phyloP scores from a whole-genome alignment of 2,113 vertebrate species.

The Cinclus cinclus region DNA sequence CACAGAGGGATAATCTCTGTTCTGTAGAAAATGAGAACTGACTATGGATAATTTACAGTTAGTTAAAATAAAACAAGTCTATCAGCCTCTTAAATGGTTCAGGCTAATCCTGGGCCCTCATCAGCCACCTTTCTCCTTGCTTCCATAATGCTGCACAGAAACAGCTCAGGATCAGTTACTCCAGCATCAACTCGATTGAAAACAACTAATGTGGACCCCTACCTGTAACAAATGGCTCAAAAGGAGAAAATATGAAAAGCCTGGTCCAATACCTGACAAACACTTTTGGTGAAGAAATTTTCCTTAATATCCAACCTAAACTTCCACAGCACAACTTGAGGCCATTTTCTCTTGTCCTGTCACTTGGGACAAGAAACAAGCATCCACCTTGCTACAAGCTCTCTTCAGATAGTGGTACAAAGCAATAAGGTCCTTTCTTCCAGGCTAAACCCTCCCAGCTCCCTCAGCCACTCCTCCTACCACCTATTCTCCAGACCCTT shows the following conservation, averaged over 20 bases:
- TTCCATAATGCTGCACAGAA: not conserved
- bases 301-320: not conserved
- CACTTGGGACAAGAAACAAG: not conserved
- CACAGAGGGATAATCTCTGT: not conserved
- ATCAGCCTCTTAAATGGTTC: not conserved
- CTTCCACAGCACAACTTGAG: not conserved
- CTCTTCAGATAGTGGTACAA: not conserved
- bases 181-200: not conserved
- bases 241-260: not conserved
- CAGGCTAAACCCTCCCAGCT: not conserved
- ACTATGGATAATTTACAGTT: not conserved
- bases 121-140: not conserved
- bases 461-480: not conserved
- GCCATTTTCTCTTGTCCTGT: not conserved
- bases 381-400: not conserved
- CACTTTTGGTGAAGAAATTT: not conserved
- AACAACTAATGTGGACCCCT: not conserved
- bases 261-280: not conserved
- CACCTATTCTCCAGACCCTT: not conserved
- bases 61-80: not conserved
- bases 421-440: not conserved
- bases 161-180: not conserved
- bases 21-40: not conserved
- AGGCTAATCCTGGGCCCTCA: not conserved
- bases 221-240: not conserved